A percentile compares a stretch with the other conserved stretches of the same genome.
These are phyloP conservation scores for Zaprionus vittiger DNA, from an alignment of 1,140 invertebrate species.

Conservation along the genomic window DNA sequence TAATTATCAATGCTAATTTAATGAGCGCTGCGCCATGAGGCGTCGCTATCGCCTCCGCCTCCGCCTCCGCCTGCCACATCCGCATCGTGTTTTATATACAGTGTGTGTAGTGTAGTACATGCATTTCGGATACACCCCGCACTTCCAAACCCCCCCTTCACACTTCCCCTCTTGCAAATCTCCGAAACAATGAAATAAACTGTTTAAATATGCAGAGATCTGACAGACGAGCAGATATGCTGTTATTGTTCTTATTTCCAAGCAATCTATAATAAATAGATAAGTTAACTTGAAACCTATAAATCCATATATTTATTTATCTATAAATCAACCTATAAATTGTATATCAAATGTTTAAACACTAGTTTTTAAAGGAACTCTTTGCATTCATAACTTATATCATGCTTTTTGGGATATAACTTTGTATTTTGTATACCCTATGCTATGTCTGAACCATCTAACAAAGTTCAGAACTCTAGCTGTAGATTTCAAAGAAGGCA, in stretches of 20 bases:
- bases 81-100: not conserved
- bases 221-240: not conserved
- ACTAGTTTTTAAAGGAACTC: too few species aligned
- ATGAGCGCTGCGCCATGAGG: constrained; percentile 51
- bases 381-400: too few species aligned
- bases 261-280: not conserved
- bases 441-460: not conserved
- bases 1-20: constrained; percentile 82
- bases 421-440: too few species aligned
- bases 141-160: not conserved
- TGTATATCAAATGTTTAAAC: not conserved
- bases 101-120: not conserved
- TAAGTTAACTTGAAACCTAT: not conserved
- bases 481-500: too few species aligned
- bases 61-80: not conserved
- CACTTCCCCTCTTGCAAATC: not conserved
- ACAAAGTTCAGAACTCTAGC: not conserved
- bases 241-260: not conserved
- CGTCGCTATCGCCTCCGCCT: constrained; percentile 1
- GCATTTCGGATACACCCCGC: not conserved
- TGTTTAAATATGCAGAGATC: not conserved
- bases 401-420: too few species aligned
- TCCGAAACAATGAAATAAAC: not conserved
- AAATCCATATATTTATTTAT: too few species aligned
- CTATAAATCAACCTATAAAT: too few species aligned